Conservation (phyloP, 1,140 invertebrate genomes). For the Drosophila sechellia region DNA sequence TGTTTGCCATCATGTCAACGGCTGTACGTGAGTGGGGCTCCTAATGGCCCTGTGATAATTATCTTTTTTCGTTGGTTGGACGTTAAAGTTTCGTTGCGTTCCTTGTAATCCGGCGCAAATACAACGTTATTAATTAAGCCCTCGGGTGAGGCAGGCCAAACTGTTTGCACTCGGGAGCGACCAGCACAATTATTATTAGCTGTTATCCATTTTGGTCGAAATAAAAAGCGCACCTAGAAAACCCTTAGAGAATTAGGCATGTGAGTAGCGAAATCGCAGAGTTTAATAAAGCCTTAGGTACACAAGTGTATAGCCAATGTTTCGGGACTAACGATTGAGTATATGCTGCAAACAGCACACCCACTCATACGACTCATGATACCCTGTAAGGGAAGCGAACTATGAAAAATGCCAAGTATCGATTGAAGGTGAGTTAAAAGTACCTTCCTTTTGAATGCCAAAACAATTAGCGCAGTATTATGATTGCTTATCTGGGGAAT, state of each 20-base stretch:
- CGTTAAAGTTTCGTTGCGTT: slow-evolving; percentile 63
- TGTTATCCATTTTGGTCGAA: slow-evolving; percentile 34
- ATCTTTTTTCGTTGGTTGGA: slow-evolving; percentile 51
- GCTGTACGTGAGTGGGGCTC: slow-evolving; percentile 62
- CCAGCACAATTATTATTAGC: slow-evolving; percentile 63
- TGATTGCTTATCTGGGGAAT: not conserved
- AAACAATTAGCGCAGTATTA: slow-evolving; percentile 8
- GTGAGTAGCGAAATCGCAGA: slow-evolving; percentile 15
- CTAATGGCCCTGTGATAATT: slow-evolving; percentile 74
- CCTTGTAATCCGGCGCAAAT: slow-evolving; percentile 57
- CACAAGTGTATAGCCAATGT: not conserved
- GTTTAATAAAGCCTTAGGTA: slow-evolving; percentile 28
- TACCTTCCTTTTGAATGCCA: not conserved
- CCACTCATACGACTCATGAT: not conserved
- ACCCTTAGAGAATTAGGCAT: slow-evolving; percentile 10
- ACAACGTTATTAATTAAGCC: slow-evolving; percentile 74
- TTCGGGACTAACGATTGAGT: not conserved
- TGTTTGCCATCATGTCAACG: slow-evolving; percentile 62
- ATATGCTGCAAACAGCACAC: not conserved
- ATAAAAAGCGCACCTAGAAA: slow-evolving; percentile 17
- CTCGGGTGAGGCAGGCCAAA: slow-evolving; percentile 40
- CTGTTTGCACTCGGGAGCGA: slow-evolving; percentile 47
- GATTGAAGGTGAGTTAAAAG: slow-evolving; percentile 29
- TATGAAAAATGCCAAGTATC: slow-evolving; percentile 17
- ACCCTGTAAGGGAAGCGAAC: slow-evolving; percentile 2